These are phyloP conservation scores for Ylistrum balloti DNA, from an alignment of 1,140 invertebrate species.

Conservation along the genomic window DNA sequence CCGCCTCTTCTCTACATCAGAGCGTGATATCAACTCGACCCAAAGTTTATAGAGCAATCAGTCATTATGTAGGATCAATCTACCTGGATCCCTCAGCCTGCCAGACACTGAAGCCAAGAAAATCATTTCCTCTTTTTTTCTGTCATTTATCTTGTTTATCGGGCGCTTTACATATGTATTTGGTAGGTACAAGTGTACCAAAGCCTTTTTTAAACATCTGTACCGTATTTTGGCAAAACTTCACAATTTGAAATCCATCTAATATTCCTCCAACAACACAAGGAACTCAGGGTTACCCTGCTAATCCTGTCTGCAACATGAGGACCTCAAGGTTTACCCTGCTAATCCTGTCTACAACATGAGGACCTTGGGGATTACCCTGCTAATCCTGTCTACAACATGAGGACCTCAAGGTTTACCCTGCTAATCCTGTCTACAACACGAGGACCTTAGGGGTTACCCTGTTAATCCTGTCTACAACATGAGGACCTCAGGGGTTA, in stretches of 20 bases:
- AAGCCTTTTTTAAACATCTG: background rate
- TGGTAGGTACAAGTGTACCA: background rate
- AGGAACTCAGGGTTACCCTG: no score
- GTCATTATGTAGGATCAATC: background rate
- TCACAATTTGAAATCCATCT: background rate
- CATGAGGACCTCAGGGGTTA: no score
- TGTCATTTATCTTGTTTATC: background rate
- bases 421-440: no score
- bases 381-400: no score
- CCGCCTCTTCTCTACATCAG: background rate
- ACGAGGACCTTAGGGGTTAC: no score
- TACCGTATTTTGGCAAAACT: background rate
- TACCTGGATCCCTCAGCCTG: background rate
- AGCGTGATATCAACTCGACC: background rate
- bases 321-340: no score
- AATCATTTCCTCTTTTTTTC: background rate
- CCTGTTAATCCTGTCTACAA: no score
- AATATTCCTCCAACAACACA: background rate
- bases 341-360: no score
- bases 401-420: no score
- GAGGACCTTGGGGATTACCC: no score
- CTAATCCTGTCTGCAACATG: no score
- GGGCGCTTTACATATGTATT: conserved; percentile 23
- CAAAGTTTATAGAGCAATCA: background rate
- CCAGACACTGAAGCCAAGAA: background rate